Base-by-base conservation (phyloP, 1,140 invertebrate genomes). In the Drosophila elegans region DNA sequence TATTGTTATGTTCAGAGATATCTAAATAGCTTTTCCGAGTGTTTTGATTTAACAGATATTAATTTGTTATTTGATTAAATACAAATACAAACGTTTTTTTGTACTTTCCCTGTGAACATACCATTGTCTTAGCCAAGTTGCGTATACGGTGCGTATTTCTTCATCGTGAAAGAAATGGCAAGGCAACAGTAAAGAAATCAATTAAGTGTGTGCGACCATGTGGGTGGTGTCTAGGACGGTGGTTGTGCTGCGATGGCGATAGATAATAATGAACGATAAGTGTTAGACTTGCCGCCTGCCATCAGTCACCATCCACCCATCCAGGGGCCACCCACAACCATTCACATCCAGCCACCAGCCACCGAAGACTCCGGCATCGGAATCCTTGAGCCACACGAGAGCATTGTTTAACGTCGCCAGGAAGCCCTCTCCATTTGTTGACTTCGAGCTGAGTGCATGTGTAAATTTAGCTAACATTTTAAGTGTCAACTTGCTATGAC, bases 211-310 rank as follows among this genome's bases (percentile, higher is more conserved):
- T 57, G 57, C 55, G 34, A 42, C 27, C 38, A 21, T 56, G 39
- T 68, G 48, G 48, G 49, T 32, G 25, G 39, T 55, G 41, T 13
- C 38, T 32, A 21, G 60, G 25, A 5, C 36, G n/a, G 11, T 34
- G 21, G 52, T 39, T 39, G 41, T 44, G 52, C 25, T 16, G 49
- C 62, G 66, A 56, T 51, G 62, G 67, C 66, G 55, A 76, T 72
- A 88, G 83, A 89, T 89, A 89, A 88, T 88, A 88, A 88, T 88
- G 64, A 88, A 89, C 79, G 83, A 88, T 88, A 88, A 88, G 83
- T 88, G 83, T 89, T 83, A 80, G 61, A 80, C 84, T 83, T 88
- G 67, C 76, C 83, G 48, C 78, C 84, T 66, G 60, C 49, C 82
- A 69, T 76, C 76, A 67, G 74, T 73, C 67, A 84, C 73, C 67